A percentile compares a stretch with the other conserved stretches of the same genome.
These are phyloP conservation scores for Microvelia longipes DNA, from an alignment of 1,140 invertebrate genomes.

Conservation along the genomic window DNA sequence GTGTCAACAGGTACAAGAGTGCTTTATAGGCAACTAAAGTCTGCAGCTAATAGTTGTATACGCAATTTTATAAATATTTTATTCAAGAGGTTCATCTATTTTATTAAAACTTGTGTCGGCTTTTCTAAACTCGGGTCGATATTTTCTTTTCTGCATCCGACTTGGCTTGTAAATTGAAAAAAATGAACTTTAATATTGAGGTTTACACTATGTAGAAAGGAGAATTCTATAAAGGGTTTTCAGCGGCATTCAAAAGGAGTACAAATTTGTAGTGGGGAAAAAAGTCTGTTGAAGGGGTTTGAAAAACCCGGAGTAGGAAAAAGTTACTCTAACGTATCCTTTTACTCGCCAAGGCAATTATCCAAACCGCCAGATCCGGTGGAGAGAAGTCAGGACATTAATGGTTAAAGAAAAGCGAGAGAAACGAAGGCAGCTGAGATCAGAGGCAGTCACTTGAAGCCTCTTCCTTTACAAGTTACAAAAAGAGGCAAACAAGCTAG, in stretches of 20 bases:
- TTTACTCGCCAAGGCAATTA: not conserved
- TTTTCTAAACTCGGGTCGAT: not conserved
- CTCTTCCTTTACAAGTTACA: not conserved
- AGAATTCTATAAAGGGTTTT: not conserved
- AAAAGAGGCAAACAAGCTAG: not conserved
- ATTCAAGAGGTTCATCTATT: not conserved
- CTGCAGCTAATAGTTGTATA: no score
- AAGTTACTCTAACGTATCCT: not conserved
- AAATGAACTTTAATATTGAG: not conserved
- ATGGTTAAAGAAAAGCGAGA: not conserved
- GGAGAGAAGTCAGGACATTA: not conserved
- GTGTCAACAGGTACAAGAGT: no score
- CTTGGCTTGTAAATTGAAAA: not conserved
- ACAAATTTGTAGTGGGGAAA: not conserved
- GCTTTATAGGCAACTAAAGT: no score
- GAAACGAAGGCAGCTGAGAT: not conserved
- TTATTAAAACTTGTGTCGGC: not conserved
- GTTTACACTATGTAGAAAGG: not conserved
- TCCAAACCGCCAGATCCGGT: not conserved
- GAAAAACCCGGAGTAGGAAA: no score
- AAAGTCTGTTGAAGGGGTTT: no score
- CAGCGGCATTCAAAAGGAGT: not conserved
- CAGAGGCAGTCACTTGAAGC: not conserved
- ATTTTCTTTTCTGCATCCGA: not conserved
- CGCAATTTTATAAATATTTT: no score